A percentile compares a stretch with the other conserved stretches of the same genome.
Evolutionary conservation across 2,113 vertebrate genomes (phyloP).

Genomic region (Apaloderma vittatum): DNA sequence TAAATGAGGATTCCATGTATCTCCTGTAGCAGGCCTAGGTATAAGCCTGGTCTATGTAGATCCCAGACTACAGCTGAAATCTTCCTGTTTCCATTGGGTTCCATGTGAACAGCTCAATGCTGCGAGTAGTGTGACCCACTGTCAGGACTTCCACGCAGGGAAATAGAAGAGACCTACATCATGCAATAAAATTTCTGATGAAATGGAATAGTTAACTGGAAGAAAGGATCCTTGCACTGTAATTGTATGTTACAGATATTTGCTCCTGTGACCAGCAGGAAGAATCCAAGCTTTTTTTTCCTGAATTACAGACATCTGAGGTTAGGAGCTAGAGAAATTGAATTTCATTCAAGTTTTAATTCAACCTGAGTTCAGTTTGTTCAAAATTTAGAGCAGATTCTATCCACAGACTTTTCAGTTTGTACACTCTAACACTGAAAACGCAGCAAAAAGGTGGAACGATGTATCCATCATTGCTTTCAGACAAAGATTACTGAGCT

Average conservation of each 20-base stretch:
- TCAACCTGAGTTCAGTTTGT: neutral
- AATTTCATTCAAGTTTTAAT: neutral
- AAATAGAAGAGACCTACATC: neutral
- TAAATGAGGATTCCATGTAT: neutral
- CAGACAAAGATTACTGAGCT: neutral
- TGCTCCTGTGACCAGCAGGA: neutral
- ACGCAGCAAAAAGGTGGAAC: neutral
- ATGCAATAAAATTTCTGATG: neutral
- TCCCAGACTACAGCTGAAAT: neutral
- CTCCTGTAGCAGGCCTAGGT: neutral
- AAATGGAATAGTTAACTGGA: neutral
- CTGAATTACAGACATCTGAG: neutral
- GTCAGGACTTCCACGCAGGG: neutral
- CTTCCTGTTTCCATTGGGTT: neutral
- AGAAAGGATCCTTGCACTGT: neutral
- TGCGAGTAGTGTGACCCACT: neutral
- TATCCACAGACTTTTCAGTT: neutral
- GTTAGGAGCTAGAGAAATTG: neutral
- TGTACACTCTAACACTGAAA: neutral
- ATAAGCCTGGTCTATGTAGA: neutral
- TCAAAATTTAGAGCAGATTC: neutral
- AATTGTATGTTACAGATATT: neutral
- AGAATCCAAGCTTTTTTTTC: neutral
- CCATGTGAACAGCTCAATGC: neutral
- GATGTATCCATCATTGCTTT: neutral